Percentiles rank a stretch among this genome's conserved stretches.
These are phyloP conservation scores for Harpagoxenus sublaevis DNA, from an alignment of 2,888 invertebrate genomes.

Conservation along the genomic window DNA sequence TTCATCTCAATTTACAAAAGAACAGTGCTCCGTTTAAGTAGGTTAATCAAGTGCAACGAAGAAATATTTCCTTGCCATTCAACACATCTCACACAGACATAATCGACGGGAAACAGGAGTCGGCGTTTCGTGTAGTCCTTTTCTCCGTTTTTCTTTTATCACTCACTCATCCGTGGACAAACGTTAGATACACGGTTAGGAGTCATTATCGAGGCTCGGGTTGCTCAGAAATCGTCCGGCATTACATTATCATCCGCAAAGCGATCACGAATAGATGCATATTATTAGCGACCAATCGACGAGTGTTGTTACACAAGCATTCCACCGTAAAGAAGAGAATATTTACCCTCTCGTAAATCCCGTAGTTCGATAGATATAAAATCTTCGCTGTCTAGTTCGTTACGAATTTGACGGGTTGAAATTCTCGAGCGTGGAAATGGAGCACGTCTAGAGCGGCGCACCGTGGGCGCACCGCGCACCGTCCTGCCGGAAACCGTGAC, in stretches of 20 bases:
- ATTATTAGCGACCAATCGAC: background rate
- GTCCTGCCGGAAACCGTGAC: background rate
- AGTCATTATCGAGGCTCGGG: background rate
- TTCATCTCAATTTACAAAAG: background rate
- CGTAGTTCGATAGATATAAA: conserved; percentile 64
- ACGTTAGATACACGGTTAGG: background rate
- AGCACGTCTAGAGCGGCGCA: background rate
- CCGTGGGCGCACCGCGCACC: too few species aligned
- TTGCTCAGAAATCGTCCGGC: background rate
- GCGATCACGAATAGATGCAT: background rate
- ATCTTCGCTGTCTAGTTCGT: conserved; percentile 46
- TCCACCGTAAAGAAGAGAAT: conserved; percentile 11
- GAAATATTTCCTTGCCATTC: background rate
- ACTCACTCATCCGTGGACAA: background rate
- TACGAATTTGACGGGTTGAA: conserved; percentile 29
- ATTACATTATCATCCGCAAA: background rate
- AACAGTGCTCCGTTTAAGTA: background rate
- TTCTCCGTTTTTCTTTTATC: background rate
- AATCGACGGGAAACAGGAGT: background rate
- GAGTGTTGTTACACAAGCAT: background rate
- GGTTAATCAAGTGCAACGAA: background rate
- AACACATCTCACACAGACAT: background rate
- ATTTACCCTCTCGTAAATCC: conserved; percentile 59
- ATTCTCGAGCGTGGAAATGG: conserved; percentile 4
- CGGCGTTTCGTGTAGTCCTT: background rate